These are phyloP conservation scores for Coregonus suidteri DNA, from an alignment of 2,797 vertebrate genomes.

Conservation along the genomic window DNA sequence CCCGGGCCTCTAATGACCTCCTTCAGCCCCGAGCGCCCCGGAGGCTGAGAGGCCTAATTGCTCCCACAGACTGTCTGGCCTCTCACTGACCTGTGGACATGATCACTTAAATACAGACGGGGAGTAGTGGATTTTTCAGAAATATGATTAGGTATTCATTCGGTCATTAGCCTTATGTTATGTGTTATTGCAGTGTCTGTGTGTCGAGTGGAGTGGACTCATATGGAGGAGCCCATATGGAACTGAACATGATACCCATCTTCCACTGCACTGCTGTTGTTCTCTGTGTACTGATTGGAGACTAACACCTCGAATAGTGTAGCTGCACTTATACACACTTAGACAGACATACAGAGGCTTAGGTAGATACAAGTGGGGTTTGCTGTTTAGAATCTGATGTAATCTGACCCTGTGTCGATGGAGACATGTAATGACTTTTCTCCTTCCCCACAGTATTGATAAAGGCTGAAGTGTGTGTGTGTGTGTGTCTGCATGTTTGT, in stretches of 20 bases:
- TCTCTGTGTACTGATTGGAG: not conserved
- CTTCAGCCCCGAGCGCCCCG: slow-evolving; percentile 40
- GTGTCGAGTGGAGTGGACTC: not conserved
- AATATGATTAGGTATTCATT: too few species aligned
- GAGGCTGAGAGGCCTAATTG: slow-evolving; percentile 67
- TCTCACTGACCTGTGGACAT: slow-evolving; percentile 66
- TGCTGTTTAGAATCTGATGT: slow-evolving; percentile 73
- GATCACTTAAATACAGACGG: slow-evolving; percentile 27
- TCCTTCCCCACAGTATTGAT: slow-evolving; percentile 78
- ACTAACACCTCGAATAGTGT: too few species aligned
- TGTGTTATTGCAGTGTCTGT: not conserved
- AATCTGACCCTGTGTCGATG: slow-evolving; percentile 77
- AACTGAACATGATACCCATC: slow-evolving; percentile 48
- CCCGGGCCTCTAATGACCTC: slow-evolving; percentile 71
- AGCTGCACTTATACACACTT: slow-evolving; percentile 1
- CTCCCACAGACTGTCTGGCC: slow-evolving; percentile 68
- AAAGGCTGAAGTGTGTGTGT: slow-evolving; percentile 55
- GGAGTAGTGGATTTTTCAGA: too few species aligned
- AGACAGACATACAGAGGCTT: not conserved
- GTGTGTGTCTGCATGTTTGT: slow-evolving; percentile 34
- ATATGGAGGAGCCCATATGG: not conserved
- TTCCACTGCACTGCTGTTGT: slow-evolving; percentile 43
- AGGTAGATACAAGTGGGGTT: slow-evolving; percentile 25
- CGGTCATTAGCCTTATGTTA: too few species aligned
- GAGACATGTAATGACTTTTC: slow-evolving; percentile 80